Evolutionary conservation across 2,113 vertebrate species (phyloP).

Genomic region (Cyanoramphus novaezelandiae): DNA sequence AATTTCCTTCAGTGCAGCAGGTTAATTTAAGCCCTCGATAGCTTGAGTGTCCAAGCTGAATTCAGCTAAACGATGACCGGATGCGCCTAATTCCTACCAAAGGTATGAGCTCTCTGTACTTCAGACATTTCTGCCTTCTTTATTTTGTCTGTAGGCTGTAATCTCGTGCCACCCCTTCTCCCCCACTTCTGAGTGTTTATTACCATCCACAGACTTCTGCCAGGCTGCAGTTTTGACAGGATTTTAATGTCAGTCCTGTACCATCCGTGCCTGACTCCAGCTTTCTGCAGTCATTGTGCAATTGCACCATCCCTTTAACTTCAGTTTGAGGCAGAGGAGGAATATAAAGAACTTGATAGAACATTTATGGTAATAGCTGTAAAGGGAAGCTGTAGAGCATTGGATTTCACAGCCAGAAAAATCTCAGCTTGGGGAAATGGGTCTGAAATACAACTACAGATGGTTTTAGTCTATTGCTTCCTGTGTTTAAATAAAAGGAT

Average conservation of each 20-base stretch:
- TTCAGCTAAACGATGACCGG: neutral
- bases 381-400: conserved; percentile 57
- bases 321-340: conserved; percentile 37
- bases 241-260: conserved; percentile 15
- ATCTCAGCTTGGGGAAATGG: conserved; percentile 58
- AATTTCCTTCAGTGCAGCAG: neutral
- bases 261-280: neutral
- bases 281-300: neutral
- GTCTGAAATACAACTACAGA: conserved; percentile 68
- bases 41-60: neutral
- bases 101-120: neutral
- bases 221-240: neutral
- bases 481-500: conserved; percentile 67
- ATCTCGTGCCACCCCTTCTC: neutral
- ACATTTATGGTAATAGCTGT: conserved; percentile 61
- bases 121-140: neutral
- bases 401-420: conserved; percentile 69
- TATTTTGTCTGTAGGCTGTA: neutral
- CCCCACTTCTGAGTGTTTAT: neutral
- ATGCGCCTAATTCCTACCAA: neutral
- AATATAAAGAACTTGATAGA: conserved; percentile 66
- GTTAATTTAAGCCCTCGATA: conserved; percentile 18
- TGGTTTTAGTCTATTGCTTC: conserved; percentile 63
- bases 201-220: neutral
- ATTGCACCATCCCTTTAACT: conserved; percentile 51